Conservation (phyloP, 2,797 vertebrate species). For the Morus bassanus region DNA sequence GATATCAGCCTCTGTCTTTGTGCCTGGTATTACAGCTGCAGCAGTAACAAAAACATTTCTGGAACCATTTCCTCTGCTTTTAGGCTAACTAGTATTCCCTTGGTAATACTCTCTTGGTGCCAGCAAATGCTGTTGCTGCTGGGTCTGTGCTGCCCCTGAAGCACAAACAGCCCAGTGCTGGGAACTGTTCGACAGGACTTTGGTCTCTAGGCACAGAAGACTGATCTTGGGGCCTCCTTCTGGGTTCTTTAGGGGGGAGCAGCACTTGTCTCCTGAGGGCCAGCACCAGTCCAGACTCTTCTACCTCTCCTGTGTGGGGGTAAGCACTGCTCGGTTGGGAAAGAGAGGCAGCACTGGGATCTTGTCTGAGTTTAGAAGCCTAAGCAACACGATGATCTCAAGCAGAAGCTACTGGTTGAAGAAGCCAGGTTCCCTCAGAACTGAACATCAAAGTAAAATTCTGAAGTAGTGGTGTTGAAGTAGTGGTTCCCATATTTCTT, state of each 20-base stretch:
- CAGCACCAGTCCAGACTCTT: neutral
- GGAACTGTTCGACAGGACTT: neutral
- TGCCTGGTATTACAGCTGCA: neutral
- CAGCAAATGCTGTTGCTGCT: neutral
- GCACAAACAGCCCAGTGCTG: neutral
- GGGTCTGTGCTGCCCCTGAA: neutral
- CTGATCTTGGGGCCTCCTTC: neutral
- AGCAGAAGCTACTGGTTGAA: neutral
- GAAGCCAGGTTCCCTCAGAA: neutral
- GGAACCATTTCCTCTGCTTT: neutral
- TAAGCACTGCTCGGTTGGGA: accelerated
- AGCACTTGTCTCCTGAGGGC: neutral
- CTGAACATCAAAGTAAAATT: neutral
- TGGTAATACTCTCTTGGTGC: neutral
- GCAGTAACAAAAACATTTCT: neutral
- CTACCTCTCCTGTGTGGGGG: neutral
- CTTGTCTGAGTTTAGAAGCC: neutral
- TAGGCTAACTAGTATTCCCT: neutral
- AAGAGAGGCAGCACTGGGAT: neutral
- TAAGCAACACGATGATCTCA: neutral
- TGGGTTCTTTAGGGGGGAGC: neutral
- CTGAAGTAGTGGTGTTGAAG: neutral
- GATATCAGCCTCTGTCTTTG: neutral
- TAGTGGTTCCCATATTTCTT: neutral
- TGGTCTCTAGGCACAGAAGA: neutral